Base-by-base conservation (phyloP, 1,140 invertebrate genomes). In the Bombus sibiricus region DNA sequence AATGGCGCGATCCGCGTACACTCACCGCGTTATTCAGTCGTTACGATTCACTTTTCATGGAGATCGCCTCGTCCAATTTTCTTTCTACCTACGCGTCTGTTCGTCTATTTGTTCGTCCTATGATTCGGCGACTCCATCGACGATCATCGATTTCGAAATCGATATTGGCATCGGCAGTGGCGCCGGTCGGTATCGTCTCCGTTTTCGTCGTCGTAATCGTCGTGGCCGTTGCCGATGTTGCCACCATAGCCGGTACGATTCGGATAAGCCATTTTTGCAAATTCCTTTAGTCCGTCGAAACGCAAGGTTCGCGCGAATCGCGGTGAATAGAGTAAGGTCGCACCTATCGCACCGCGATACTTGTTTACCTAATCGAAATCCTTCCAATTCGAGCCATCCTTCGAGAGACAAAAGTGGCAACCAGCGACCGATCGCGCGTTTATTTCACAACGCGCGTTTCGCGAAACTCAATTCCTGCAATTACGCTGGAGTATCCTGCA, bases 161-260 rank as follows among this genome's bases (percentile, higher is more conserved):
- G 62, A 64, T 64, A 64, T 64, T 1, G n/a, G 0, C 13, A 64
- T 28, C n/a, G 62, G n/a, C n/a, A 3, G 22, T 59, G 47, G 47
- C 47, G 47, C 47, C 47, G 18, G 47, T 53, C 47, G 47, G 47
- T 53, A 53, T 53, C 47, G 47, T 22, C 47, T 53, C 1, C 5
- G 18, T 1, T 18, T 6, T 18, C 47, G 18, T 53, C 47, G 47
- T 53, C 47, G 0, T 0, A 0, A 22, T n/a, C 12, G 28, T 13
- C 12, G 28, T 8, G 9, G 57, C 3, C 28, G 57, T 3, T 3
- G 25, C 57, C 10, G 57, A 8, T 10, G 57, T 62, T 0, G 59
- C 3, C 28, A 0, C 59, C 59, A 13, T 62, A 28, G 0, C 28
- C 28, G 62, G 5, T 64, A 13, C 2, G 13, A 64, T 32, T 64